phyloP scores from a whole-genome alignment of 2,888 invertebrate genomes.

The Druceiella hillmani region DNA sequence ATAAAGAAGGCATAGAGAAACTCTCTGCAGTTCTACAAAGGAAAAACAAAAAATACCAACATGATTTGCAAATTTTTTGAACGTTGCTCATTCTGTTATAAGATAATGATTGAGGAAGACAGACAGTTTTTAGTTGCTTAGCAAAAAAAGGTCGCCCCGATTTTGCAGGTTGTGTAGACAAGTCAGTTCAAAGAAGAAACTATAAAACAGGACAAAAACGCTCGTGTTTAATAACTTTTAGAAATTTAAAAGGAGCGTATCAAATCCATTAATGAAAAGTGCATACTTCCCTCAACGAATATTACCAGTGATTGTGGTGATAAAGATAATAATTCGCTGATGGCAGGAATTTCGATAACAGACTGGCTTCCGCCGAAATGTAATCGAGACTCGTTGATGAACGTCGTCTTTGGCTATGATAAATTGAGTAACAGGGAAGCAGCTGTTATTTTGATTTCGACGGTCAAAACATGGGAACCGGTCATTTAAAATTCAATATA shows the following conservation, averaged over 20 bases:
- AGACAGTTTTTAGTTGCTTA: not conserved
- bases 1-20: not conserved
- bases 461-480: not conserved
- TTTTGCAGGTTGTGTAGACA: not conserved
- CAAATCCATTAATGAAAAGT: not conserved
- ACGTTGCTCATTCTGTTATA: not conserved
- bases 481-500: not conserved
- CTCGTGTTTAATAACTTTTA: not conserved
- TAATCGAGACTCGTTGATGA: too few relatives aligned
- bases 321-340: not conserved
- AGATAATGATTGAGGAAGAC: not conserved
- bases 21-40: not conserved
- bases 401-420: not conserved
- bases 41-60: not conserved
- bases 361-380: not conserved
- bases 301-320: not conserved
- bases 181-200: not conserved
- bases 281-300: not conserved
- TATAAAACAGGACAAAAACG: not conserved
- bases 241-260: not conserved
- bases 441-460: not conserved
- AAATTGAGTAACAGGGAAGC: not conserved
- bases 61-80: not conserved
- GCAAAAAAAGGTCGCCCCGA: not conserved
- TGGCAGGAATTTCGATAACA: not conserved